Evolutionary conservation across 2,113 vertebrate species (phyloP), one percentile per base, ranked within the genome.

Genomic region (Sebastes fasciatus): DNA sequence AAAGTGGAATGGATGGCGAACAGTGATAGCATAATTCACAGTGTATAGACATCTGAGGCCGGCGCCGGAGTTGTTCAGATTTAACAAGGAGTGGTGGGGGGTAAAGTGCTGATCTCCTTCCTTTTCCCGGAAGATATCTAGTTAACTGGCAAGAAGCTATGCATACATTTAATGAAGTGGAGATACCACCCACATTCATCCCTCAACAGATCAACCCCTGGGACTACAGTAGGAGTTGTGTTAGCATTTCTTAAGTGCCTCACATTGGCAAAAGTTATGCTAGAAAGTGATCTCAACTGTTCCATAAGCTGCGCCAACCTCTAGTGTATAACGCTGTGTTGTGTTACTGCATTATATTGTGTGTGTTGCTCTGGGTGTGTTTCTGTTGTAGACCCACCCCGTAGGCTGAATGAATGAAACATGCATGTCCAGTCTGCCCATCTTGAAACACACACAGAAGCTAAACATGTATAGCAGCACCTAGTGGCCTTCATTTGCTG

Each of bases 131-230:
- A 90, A 91, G 87, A 90, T 82, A 83, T 89, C 88, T 84, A 80
- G 93, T 92, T 94, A 94, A 82, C 88, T 62, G 79, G 83, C 74
- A 81, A 88, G 85, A 82, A 89, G 74, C 86, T 73, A 83, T 85
- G 89, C 90, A 83, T 83, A 89, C 90, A 93, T 92, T 89, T 90
- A 88, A 92, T 90, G 85, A 91, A 90, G 86, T 64, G 79, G 73
- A 88, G 81, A 90, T 57, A 85, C 87, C 89, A 83, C 92, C 92
- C 93, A 91, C 93, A 90, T 90, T 77, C 91, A 91, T 88, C 90
- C 85, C 34, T 72, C 83, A 80, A 89, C 87, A 91, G 88, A 82
- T 86, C 91, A 79, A 83, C 91, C 91, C 89, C 51, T 76, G 92
- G 90, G 93, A 92, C 75, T 77, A 72, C 82, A 91, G 87, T 65